Percentiles rank a stretch among this genome's conserved stretches.
These are phyloP conservation scores for Aphaenogaster ashmeadi DNA, from an alignment of 1,140 invertebrate species.

Conservation along the genomic window DNA sequence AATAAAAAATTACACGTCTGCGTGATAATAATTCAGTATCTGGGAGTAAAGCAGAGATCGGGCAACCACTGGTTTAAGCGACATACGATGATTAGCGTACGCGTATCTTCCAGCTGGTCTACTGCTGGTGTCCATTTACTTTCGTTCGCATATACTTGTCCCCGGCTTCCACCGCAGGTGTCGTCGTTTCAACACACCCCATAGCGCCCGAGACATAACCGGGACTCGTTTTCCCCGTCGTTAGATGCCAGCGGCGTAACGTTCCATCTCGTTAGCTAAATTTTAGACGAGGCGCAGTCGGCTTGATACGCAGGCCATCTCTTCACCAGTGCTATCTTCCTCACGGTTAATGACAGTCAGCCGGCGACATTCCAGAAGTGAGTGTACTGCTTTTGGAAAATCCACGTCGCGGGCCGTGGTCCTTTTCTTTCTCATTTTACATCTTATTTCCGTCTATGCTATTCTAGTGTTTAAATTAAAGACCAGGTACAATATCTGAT, in stretches of 20 bases:
- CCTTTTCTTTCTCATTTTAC: not conserved
- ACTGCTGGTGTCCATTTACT: slow-evolving; percentile 37
- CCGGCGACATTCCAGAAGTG: slow-evolving; percentile 10
- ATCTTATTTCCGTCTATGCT: not conserved
- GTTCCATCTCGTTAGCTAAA: slow-evolving; percentile 62
- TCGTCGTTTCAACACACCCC: slow-evolving; percentile 46
- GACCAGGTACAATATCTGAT: not conserved
- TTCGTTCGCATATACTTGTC: slow-evolving; percentile 23
- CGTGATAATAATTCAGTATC: not conserved
- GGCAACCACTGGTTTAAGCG: slow-evolving; percentile 2
- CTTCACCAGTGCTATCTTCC: not conserved
- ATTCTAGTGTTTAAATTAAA: slow-evolving; percentile 31
- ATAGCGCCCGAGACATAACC: slow-evolving; percentile 51
- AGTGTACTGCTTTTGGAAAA: slow-evolving; percentile 28
- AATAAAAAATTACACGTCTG: not conserved
- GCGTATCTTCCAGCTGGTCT: slow-evolving; percentile 49
- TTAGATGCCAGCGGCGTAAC: slow-evolving; percentile 50
- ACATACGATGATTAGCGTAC: slow-evolving; percentile 35
- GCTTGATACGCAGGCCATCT: not conserved
- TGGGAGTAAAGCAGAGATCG: not conserved
- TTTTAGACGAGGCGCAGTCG: slow-evolving; percentile 40
- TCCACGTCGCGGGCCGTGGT: not conserved
- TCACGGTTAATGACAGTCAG: slow-evolving; percentile 36
- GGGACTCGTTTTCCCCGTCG: slow-evolving; percentile 56
- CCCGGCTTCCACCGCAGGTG: slow-evolving; percentile 27